Conservation (phyloP, 2,888 invertebrate genomes). For the Amphipyra berbera region DNA sequence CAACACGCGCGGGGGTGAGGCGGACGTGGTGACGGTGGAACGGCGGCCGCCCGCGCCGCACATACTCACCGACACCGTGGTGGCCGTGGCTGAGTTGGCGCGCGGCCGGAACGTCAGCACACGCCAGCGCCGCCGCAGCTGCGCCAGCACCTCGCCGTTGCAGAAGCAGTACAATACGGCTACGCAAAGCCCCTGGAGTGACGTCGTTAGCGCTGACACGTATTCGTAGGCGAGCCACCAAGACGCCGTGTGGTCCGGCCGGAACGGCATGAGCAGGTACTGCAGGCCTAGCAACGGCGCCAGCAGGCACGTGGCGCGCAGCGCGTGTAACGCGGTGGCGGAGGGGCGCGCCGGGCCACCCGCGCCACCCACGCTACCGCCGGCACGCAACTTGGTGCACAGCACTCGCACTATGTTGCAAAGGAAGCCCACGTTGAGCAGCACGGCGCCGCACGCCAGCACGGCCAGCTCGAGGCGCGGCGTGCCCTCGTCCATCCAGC, state of each 20-base stretch:
- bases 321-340: conserved; percentile 93
- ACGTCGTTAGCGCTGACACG: conserved; percentile 95
- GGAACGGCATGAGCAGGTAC: conserved; percentile 96
- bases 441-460: conserved; percentile 94
- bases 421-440: conserved; percentile 95
- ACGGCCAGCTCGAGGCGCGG: conserved; percentile 94
- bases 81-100: conserved; percentile 95
- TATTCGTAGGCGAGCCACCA: conserved; percentile 95
- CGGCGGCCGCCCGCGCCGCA: conserved; percentile 40
- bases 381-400: conserved; percentile 94
- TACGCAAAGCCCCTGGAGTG: conserved; percentile 97
- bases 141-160: conserved; percentile 98
- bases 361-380: conserved; percentile 88
- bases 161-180: conserved; percentile 98
- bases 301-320: conserved; percentile 95
- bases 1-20: conserved; percentile 70
- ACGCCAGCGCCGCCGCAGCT: conserved; percentile 95
- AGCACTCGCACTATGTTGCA: conserved; percentile 97
- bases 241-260: conserved; percentile 92
- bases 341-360: conserved; percentile 91
- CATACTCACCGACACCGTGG: conserved; percentile 95
- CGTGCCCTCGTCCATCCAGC: conserved; percentile 93
- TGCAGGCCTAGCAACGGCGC: conserved; percentile 97
- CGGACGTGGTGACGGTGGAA: conserved; percentile 17
- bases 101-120: conserved; percentile 95